These are phyloP conservation scores for Drosophila gaucha DNA, from an alignment of 2,888 invertebrate genomes.

Conservation along the genomic window DNA sequence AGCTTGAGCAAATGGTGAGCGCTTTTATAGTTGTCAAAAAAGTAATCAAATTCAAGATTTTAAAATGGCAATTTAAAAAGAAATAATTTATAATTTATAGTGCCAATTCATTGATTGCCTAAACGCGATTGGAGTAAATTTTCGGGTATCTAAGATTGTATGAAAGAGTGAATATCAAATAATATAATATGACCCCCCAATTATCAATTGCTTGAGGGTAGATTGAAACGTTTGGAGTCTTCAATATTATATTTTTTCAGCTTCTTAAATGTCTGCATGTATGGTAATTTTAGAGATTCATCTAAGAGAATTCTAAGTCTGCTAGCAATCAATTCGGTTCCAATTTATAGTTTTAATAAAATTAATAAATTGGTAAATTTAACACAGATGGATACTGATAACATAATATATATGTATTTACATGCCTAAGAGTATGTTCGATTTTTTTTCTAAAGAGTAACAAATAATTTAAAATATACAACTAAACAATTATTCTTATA, in stretches of 20 bases:
- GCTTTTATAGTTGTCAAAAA: constrained; percentile 24
- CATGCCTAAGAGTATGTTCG: no score
- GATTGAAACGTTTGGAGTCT: not conserved
- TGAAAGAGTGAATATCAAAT: not conserved
- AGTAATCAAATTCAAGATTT: constrained; percentile 1
- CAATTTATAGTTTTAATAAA: no score
- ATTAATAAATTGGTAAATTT: no score
- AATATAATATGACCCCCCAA: not conserved
- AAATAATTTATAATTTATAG: constrained; percentile 10
- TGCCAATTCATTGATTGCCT: constrained; percentile 9
- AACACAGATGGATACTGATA: no score
- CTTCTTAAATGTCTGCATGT: no score
- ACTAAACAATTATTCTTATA: not conserved
- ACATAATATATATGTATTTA: no score
- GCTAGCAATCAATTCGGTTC: no score
- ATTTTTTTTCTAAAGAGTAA: no score
- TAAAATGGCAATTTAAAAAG: constrained; percentile 13
- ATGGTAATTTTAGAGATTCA: no score
- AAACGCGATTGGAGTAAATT: no score
- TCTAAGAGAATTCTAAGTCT: no score
- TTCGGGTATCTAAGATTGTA: not conserved
- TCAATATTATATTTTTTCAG: no score
- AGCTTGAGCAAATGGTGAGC: not conserved
- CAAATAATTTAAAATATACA: not conserved
- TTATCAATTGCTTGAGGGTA: not conserved